phyloP scores from a whole-genome alignment of 2,888 invertebrate species.

The Graphium colonna region DNA sequence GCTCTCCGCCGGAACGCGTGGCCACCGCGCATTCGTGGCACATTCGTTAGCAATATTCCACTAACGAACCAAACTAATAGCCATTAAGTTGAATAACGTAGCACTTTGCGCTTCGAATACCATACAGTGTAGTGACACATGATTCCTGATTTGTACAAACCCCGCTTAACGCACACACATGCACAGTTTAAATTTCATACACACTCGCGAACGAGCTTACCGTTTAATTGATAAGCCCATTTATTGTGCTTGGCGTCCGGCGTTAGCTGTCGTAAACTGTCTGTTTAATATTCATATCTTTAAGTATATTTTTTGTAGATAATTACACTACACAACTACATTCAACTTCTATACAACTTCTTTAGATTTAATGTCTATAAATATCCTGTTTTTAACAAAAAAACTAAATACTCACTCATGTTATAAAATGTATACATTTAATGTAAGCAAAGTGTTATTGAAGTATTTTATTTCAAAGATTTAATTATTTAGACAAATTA shows the following conservation, averaged over 20 bases:
- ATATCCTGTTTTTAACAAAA: too few relatives aligned
- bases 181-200: not conserved
- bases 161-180: conserved; percentile 12
- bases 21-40: conserved; percentile 63
- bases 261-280: too few relatives aligned
- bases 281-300: too few relatives aligned
- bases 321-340: too few relatives aligned
- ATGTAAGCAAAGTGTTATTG: too few relatives aligned
- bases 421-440: too few relatives aligned
- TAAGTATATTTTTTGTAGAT: too few relatives aligned
- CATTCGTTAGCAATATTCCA: conserved; percentile 77
- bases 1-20: conserved; percentile 53
- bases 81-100: conserved; percentile 76
- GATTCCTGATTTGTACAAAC: conserved; percentile 40
- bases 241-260: not conserved
- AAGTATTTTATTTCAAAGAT: too few relatives aligned
- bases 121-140: conserved; percentile 53
- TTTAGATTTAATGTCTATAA: too few relatives aligned
- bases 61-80: conserved; percentile 79
- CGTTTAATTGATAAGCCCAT: not conserved
- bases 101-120: conserved; percentile 65
- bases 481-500: too few relatives aligned
- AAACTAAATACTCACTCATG: too few relatives aligned
- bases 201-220: not conserved
- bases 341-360: too few relatives aligned